Conservation (phyloP, 2,888 invertebrate species). For the Lithosia quadra region DNA sequence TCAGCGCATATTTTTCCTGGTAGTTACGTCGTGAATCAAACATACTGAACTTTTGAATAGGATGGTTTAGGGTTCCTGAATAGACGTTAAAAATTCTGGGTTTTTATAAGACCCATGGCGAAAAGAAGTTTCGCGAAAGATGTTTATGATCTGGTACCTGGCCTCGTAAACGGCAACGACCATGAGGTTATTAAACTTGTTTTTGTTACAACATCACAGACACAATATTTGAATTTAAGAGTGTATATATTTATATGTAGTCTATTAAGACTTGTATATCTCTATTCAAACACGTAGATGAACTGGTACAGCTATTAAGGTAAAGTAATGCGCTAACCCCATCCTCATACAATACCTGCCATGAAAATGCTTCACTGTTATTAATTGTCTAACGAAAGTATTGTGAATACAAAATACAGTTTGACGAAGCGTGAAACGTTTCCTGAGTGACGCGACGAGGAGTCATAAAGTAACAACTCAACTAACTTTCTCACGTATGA, state of each 20-base stretch:
- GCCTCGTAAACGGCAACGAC: constrained; percentile 52
- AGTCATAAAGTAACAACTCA: constrained; percentile 46
- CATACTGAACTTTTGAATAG: constrained; percentile 35
- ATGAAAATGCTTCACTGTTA: constrained; percentile 10
- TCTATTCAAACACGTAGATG: not conserved
- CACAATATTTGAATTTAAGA: constrained; percentile 35
- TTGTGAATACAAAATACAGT: constrained; percentile 27
- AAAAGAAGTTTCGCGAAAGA: constrained; percentile 40
- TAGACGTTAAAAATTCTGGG: constrained; percentile 32
- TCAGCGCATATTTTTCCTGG: constrained; percentile 69
- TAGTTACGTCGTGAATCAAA: constrained; percentile 50
- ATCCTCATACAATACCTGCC: not conserved
- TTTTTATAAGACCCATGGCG: constrained; percentile 29
- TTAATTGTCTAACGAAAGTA: constrained; percentile 21
- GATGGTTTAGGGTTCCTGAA: constrained; percentile 36
- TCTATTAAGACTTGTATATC: not conserved
- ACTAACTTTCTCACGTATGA: constrained; percentile 46
- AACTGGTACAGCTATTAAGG: not conserved
- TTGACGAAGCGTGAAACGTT: constrained; percentile 47
- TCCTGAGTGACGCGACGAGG: constrained; percentile 38
- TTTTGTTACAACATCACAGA: constrained; percentile 44
- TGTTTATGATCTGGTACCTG: constrained; percentile 49
- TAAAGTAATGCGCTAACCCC: not conserved
- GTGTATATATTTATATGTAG: constrained; percentile 23
- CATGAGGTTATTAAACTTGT: constrained; percentile 61